phyloP scores from a whole-genome alignment of 2,797 vertebrate species.

The Champsocephalus gunnari region DNA sequence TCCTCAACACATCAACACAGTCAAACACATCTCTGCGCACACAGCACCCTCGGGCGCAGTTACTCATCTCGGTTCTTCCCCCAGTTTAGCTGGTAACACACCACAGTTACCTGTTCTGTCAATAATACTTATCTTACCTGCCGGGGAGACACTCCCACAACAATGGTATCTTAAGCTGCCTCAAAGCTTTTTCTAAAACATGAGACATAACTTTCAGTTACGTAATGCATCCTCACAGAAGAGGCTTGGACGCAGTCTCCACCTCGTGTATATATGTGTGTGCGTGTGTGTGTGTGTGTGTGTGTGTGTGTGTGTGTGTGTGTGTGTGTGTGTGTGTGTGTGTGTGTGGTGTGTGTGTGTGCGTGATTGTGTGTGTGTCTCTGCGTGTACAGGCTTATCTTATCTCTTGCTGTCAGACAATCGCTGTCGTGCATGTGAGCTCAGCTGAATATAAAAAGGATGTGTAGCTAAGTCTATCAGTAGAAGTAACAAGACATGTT shows the following conservation, averaged over 20 bases:
- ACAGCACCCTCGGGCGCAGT: conserved; percentile 57
- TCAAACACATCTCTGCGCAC: conserved; percentile 51
- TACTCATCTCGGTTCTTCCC: conserved; percentile 52
- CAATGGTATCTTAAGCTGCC: not conserved
- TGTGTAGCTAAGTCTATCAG: not conserved
- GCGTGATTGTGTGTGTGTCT: no score
- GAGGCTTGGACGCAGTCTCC: no score
- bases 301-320: no score
- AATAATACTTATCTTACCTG: conserved; percentile 15
- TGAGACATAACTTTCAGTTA: no score
- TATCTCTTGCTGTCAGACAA: no score
- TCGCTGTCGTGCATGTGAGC: not conserved
- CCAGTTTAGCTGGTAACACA: conserved; percentile 47
- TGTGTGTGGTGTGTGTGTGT: no score
- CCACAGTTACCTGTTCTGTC: conserved; percentile 25
- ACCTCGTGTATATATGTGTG: no score
- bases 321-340: no score
- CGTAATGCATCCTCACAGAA: no score
- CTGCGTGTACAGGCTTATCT: no score
- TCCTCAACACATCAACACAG: conserved; percentile 21
- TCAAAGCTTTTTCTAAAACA: not conserved
- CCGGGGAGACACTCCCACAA: not conserved
- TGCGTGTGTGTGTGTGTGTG: no score
- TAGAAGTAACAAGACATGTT: no score
- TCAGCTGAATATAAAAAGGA: not conserved